Base-by-base conservation (phyloP, 2,888 invertebrate genomes). In the Stictocephala bisonia region DNA sequence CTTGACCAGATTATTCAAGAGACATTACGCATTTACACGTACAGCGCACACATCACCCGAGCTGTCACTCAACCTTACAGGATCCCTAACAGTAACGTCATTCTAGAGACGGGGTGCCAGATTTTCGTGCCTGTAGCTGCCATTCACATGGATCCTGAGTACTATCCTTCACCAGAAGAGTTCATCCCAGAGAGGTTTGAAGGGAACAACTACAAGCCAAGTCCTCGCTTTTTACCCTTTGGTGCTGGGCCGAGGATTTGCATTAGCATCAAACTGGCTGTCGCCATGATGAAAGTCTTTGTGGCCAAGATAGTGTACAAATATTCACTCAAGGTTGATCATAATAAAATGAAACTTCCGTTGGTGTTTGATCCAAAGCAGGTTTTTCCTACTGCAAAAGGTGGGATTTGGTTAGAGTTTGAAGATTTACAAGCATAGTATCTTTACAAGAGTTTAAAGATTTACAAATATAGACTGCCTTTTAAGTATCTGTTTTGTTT, bases 101-200 rank as follows among this genome's bases (percentile, higher is more conserved):
- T 13, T 15, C 27, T 64, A 22, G 26, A 64, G 18, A 64, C 40
- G 44, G 64, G n/a, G 22, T 41, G 15, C 1, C n/a, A 41, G 18
- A 27, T 64, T 26, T 9, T 41, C 13, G 11, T 64, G 1, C 40
- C 40, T 20, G 27, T 44, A 13, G 20, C 64, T 15, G 40, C 24
- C 22, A 15, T 64, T 7, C 64, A 64, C 3, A 40, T 24, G 41
- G 64, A 64, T 27, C 64, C 64, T 26, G 40, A 44, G 15, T 27
- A 64, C 15, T 64, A 15, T n/a, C 41, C 64, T 2, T 22, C 40
- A 4, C 64, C 64, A 7, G 64, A 64, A 44, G 26, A 26, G n/a
- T 64, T 64, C n/a, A 27, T 26, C 26, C 64, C 64, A n/a, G 64
- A 64, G 3, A 41, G 64, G 27, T 64, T 64, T 64, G 7, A 24